A percentile compares a stretch with the other conserved stretches of the same genome.
Conservation (phyloP, 1,140 invertebrate genomes). For the Plutomurus gul region DNA sequence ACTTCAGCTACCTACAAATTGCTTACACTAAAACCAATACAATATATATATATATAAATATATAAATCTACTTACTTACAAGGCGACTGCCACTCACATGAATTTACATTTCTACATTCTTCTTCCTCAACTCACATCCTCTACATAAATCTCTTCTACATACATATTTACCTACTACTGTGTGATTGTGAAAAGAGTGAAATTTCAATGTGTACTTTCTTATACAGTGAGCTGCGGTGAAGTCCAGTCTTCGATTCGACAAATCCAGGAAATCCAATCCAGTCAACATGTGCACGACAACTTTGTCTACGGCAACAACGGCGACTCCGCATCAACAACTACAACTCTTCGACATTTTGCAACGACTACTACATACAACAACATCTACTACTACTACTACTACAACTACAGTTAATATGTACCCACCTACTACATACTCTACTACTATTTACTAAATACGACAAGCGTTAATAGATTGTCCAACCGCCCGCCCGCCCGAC, state of each 20-base stretch:
- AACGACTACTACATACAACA: too few species aligned
- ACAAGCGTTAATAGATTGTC: too few species aligned
- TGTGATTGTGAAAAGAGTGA: constrained; percentile 26
- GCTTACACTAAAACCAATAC: background rate
- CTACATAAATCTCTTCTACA: constrained; percentile 19
- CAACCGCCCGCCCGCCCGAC: too few species aligned
- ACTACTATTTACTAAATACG: background rate
- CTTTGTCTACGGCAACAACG: background rate
- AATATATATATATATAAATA: background rate
- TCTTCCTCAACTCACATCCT: constrained; percentile 23
- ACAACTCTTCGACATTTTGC: background rate
- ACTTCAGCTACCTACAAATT: too few species aligned
- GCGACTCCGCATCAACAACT: background rate
- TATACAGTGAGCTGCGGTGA: constrained; percentile 7
- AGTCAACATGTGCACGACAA: constrained; percentile 14
- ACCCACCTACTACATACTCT: background rate
- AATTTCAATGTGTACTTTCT: constrained; percentile 30
- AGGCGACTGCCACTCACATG: background rate
- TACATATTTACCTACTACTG: too few species aligned
- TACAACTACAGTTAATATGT: background rate
- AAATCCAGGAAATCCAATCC: background rate
- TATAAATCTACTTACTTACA: too few species aligned
- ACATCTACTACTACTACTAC: background rate
- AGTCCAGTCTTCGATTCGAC: too few species aligned
- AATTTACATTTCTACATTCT: background rate